Conservation (phyloP, 1,140 invertebrate genomes). For the Pseudomyrmex sp. region DNA sequence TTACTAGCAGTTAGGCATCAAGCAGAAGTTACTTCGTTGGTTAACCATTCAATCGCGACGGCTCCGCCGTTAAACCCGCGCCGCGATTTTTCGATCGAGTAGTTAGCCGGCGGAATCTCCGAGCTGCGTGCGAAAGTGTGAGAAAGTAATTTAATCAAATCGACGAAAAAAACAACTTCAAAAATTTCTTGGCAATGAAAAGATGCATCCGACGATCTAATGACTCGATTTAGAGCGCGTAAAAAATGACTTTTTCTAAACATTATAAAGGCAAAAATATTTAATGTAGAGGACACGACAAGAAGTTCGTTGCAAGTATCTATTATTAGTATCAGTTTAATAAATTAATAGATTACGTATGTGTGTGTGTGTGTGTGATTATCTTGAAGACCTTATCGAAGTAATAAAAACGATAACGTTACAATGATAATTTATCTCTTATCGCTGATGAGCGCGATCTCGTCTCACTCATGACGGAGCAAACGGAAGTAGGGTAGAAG, state of each 20-base stretch:
- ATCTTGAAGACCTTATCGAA: too few species aligned
- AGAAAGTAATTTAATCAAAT: background rate
- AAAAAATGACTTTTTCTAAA: too few species aligned
- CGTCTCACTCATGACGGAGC: background rate
- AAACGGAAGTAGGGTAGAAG: conserved; percentile 25
- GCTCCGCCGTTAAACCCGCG: conserved; percentile 3
- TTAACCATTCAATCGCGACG: conserved; percentile 41
- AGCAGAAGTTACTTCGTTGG: conserved; percentile 46
- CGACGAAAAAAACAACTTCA: background rate
- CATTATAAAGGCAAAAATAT: background rate
- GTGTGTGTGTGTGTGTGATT: too few species aligned
- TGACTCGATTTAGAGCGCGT: too few species aligned
- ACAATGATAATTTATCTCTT: background rate
- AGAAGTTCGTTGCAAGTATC: background rate
- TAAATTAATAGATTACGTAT: too few species aligned
- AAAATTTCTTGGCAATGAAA: background rate
- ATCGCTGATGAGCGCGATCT: background rate
- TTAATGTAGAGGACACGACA: background rate
- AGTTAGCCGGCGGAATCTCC: background rate
- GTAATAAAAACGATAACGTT: too few species aligned
- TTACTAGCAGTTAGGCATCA: conserved; percentile 44
- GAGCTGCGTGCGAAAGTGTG: background rate
- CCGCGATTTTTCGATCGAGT: conserved; percentile 41
- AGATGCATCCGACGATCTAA: background rate
- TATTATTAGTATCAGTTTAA: background rate